A percentile compares a stretch with the other conserved stretches of the same genome.
Conservation (phyloP, 2,797 vertebrate species). For the Molothrus aeneus region DNA sequence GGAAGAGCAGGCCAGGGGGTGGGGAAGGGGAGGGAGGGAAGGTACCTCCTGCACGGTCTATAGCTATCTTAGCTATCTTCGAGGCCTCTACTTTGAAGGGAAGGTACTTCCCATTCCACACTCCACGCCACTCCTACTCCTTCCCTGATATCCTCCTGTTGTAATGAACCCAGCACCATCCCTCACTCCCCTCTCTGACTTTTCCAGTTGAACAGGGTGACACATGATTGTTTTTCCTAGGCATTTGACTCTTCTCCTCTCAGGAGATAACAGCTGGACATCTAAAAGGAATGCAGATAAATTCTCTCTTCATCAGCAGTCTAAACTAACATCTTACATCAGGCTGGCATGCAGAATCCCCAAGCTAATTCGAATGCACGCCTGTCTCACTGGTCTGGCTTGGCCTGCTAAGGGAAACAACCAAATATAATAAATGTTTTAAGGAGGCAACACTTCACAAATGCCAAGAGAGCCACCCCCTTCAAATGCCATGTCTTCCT, state of each 20-base stretch:
- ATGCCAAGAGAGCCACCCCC: background rate
- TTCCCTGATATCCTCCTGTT: background rate
- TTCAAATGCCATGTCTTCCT: background rate
- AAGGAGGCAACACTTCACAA: background rate
- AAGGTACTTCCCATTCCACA: background rate
- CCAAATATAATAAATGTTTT: background rate
- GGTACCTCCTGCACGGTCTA: accelerated
- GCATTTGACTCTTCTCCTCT: background rate
- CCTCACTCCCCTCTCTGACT: background rate
- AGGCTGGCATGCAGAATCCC: background rate
- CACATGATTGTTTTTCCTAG: background rate
- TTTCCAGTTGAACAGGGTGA: background rate
- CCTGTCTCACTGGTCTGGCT: background rate
- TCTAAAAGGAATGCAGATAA: slow-evolving; percentile 5
- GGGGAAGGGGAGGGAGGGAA: background rate
- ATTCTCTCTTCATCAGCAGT: background rate
- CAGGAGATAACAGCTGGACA: background rate
- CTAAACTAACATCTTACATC: background rate
- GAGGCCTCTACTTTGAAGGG: background rate
- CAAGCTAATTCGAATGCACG: background rate
- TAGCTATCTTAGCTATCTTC: background rate
- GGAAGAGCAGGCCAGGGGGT: background rate
- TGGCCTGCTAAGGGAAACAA: background rate
- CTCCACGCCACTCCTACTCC: background rate
- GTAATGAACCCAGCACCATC: background rate